A percentile compares a stretch with the other conserved stretches of the same genome.
Evolutionary conservation across 1,140 invertebrate genomes (phyloP).

Genomic region (Cherax destructor): DNA sequence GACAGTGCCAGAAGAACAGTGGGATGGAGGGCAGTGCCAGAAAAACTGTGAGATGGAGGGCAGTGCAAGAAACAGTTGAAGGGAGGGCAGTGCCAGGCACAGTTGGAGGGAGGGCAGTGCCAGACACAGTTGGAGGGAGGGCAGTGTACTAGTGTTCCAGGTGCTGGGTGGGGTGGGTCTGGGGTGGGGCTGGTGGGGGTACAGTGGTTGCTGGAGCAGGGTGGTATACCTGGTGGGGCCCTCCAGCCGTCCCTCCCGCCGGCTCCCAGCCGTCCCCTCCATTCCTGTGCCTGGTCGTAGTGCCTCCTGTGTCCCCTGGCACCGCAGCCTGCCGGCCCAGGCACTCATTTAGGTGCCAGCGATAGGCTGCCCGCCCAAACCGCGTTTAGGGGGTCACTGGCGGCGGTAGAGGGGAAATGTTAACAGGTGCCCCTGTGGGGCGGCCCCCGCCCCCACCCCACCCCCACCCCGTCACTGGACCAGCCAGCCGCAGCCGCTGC

Average conservation of each 20-base stretch:
- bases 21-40: no score
- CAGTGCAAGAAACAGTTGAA: no score
- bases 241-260: neutral
- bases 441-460: slow-evolving; percentile 1
- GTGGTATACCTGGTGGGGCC: no score
- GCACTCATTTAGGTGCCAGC: slow-evolving; percentile 15
- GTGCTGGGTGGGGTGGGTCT: no score
- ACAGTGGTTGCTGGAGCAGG: no score
- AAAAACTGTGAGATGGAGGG: no score
- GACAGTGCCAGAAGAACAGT: no score
- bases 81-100: no score
- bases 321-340: slow-evolving; percentile 14
- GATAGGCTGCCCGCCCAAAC: slow-evolving; percentile 25
- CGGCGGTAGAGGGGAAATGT: neutral
- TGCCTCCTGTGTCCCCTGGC: neutral
- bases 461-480: slow-evolving; percentile 17
- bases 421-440: slow-evolving; percentile 25
- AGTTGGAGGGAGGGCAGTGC: no score
- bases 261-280: neutral
- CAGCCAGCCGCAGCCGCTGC: slow-evolving; percentile 18
- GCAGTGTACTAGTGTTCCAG: no score
- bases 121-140: no score
- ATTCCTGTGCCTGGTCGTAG: neutral
- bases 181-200: no score
- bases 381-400: neutral